Evolutionary conservation across 2,888 invertebrate genomes (phyloP).

Genomic region (Osmoderma eremita): DNA sequence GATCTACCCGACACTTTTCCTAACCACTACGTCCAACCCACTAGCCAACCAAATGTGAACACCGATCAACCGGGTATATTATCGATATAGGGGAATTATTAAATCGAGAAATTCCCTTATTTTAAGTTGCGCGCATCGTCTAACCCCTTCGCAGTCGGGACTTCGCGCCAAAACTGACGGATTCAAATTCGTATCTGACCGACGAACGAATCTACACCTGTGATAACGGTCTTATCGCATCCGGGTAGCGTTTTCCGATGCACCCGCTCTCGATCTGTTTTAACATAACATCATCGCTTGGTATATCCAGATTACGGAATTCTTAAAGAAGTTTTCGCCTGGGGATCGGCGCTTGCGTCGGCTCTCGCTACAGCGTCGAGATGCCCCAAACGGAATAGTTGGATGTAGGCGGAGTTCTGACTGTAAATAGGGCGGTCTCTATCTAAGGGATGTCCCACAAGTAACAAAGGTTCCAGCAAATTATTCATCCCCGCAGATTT

Average conservation of each 20-base stretch:
- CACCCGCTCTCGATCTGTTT: too few relatives aligned
- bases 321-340: slow-evolving; percentile 41
- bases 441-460: slow-evolving; percentile 60
- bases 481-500: slow-evolving; percentile 64
- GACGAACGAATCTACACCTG: too few relatives aligned
- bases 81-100: slow-evolving; percentile 30
- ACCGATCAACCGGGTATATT: slow-evolving; percentile 22
- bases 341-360: slow-evolving; percentile 56
- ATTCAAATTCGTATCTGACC: too few relatives aligned
- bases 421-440: slow-evolving; percentile 60
- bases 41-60: slow-evolving; percentile 60
- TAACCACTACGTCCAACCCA: slow-evolving; percentile 60
- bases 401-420: slow-evolving; percentile 61
- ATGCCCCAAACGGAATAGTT: slow-evolving; percentile 59
- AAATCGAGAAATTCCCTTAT: slow-evolving; percentile 11
- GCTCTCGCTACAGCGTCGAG: slow-evolving; percentile 48
- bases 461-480: slow-evolving; percentile 63
- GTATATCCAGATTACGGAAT: slow-evolving; percentile 2
- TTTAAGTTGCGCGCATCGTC: slow-evolving; percentile 20
- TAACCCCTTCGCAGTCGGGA: slow-evolving; percentile 1
- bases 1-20: slow-evolving; percentile 60
- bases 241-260: too few relatives aligned
- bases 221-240: too few relatives aligned
- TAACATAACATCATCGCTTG: too few relatives aligned
- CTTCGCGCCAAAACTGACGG: slow-evolving; percentile 2